Conservation (phyloP, 2,888 invertebrate species). For the Frankliniella intonsa region DNA sequence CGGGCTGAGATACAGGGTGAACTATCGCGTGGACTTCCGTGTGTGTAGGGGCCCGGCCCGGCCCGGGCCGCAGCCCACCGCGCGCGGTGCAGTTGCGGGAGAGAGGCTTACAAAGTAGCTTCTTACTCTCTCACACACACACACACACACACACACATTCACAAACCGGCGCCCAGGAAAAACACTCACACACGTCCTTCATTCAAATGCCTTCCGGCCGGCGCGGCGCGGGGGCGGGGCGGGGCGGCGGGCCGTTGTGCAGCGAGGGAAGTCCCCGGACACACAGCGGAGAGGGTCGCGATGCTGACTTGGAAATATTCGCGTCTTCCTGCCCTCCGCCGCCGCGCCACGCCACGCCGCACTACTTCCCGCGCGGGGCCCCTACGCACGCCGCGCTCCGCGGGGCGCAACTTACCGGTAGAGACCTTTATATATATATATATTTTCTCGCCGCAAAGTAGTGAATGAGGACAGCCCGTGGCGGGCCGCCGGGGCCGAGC, state of each 20-base stretch:
- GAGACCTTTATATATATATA: too few relatives aligned
- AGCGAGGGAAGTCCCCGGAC: not conserved
- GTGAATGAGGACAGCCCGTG: too few relatives aligned
- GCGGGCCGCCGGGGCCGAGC: too few relatives aligned
- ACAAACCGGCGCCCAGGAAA: slow-evolving; percentile 21
- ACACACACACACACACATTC: not conserved
- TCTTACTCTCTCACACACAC: not conserved
- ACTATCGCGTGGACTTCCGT: slow-evolving; percentile 22
- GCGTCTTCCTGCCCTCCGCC: too few relatives aligned
- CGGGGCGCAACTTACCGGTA: too few relatives aligned
- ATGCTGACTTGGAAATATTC: too few relatives aligned
- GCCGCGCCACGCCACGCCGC: too few relatives aligned
- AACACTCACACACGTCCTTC: slow-evolving; percentile 22
- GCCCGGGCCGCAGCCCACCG: not conserved
- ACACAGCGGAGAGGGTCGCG: not conserved
- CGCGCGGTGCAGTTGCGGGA: too few relatives aligned
- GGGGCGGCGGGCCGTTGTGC: not conserved
- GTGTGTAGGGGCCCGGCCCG: not conserved
- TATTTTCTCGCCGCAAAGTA: too few relatives aligned
- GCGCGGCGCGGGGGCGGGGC: not conserved
- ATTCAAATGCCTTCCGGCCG: slow-evolving; percentile 24
- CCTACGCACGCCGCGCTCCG: too few relatives aligned
- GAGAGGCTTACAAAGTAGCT: slow-evolving; percentile 1
- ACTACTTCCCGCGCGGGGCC: too few relatives aligned
- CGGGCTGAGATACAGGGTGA: slow-evolving; percentile 6